Evolutionary conservation across 2,888 invertebrate species (phyloP), one percentile per base, ranked within the genome.

Genomic region (Drosophila nr. perissopoda): DNA sequence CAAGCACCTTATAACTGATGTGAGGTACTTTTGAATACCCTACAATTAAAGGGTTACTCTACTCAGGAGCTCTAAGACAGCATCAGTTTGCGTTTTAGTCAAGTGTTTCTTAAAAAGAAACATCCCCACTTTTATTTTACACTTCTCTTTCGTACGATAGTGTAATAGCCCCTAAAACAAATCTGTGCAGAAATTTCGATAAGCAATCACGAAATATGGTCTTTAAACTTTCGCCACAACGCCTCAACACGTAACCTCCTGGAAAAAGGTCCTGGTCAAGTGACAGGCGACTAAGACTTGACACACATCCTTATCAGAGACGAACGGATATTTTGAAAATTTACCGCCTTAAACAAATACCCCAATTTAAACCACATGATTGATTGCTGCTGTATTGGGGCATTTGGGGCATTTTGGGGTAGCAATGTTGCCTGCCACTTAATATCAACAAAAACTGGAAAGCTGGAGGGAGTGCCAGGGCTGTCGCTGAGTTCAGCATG

Each of bases 331-430:
- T 74, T 74, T 69, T 53, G 59, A 80, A 87, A 87, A 85, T 81
- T 56, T 71, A 79, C 79, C 78, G 83, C 76, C 87, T 88, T 87
- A 81, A 82, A 76, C 83, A 88, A 88, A 89, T 89, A 89, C 82
- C 88, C 88, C 82, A 89, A 87, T 89, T 89, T 87, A 85, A 88
- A 81, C 87, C 87, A 78, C 83, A 87, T 89, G 89, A 89, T 88
- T 88, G 88, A 89, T 88, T 87, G 85, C 82, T 83, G 74, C 57
- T 73, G 72, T 71, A 70, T 68, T 67, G 67, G 61, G 74, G 31
- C 8, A 27, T 40, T 36, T 7, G 40, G 31, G 34, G 42, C 46
- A 46, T 46, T 68, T 8, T 42, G 27, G 34, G 49, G 34, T 13
- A 18, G 25, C n/a, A 49, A 36, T 10, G 27, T 29, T 27, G 33